Percentiles rank a stretch among this genome's conserved stretches.
Evolutionary conservation across 2,113 vertebrate species (phyloP).

Genomic region (Stigmatopora nigra): DNA sequence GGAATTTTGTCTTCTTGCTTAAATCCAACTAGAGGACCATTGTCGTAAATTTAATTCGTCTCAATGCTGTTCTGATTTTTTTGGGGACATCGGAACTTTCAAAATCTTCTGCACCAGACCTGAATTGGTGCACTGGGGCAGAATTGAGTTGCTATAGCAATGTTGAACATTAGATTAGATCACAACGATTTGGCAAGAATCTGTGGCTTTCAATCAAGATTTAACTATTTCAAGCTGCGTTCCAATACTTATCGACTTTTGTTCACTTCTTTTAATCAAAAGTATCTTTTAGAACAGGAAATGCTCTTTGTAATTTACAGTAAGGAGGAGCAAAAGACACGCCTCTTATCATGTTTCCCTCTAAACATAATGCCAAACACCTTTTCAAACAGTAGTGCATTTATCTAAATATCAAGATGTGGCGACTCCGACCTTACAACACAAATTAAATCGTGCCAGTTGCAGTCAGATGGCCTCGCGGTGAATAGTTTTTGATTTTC

Average conservation of each 20-base stretch:
- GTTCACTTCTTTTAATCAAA: neutral
- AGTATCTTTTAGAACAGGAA: neutral
- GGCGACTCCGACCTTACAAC: neutral
- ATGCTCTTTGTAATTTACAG: neutral
- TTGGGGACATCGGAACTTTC: neutral
- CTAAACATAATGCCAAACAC: neutral
- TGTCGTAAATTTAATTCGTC: neutral
- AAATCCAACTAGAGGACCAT: neutral
- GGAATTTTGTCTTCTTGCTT: neutral
- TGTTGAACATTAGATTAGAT: neutral
- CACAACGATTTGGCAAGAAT: neutral
- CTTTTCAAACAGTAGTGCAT: neutral
- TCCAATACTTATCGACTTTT: neutral
- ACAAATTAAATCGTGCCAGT: neutral
- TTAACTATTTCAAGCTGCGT: neutral
- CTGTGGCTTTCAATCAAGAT: neutral
- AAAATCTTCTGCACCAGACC: neutral
- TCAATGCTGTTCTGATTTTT: neutral
- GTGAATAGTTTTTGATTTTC: neutral
- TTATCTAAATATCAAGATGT: neutral
- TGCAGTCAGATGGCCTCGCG: neutral
- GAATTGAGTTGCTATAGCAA: neutral
- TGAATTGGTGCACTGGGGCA: neutral
- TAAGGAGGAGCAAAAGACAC: neutral
- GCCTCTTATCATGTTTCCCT: neutral